Base-by-base conservation (phyloP, 92 coral and sea anemone genomes). In the Bergia sp. region DNA sequence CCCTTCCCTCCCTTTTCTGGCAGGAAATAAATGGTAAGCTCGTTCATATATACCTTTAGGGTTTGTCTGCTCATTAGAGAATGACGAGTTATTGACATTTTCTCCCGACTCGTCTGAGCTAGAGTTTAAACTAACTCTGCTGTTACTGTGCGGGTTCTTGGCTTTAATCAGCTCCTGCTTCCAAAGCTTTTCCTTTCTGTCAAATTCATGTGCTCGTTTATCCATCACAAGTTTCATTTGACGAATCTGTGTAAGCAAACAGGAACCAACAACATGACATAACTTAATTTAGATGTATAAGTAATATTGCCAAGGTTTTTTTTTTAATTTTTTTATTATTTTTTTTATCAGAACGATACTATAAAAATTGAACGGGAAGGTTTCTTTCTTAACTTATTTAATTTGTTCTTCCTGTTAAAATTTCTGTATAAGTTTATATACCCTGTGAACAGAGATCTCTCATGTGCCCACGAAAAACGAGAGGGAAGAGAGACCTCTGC, bases 181-280 rank as follows among this genome's bases (percentile, higher is more conserved):
- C 72, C 92, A 93, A 37, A 87, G 93, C 61, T 89, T 86, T 76
- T 94, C 92, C 80, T 88, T 93, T 36, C 38, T 72, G 85, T 91
- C 92, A 18, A 90, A 93, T 36, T 94, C 94, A 37, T 90, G 89
- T 36, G 95, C 85, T 12, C 93, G 92, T 77, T 93, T 95, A 87
- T 95, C 96, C 92, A 95, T 90, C 47, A 95, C 91, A 1, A 91
- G 61, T 76, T 95, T 95, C 98, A 95, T 95, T 73, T 95, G 98
- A 47, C 96, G 96, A 80, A 95, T 92, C 98, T 95, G 83, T 29
- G 36, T 80, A 20, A 13, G 13, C 45, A 37, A 79, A 79, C 5
- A 49, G 7, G 29, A 55, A 12, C 20, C 21, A 50, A 79, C 65
- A 57, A 11, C 65, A 10, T 4, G 8, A 20, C 69, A 8, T 2